These are phyloP conservation scores for Characodon lateralis DNA, from an alignment of 2,797 vertebrate genomes.

Conservation along the genomic window DNA sequence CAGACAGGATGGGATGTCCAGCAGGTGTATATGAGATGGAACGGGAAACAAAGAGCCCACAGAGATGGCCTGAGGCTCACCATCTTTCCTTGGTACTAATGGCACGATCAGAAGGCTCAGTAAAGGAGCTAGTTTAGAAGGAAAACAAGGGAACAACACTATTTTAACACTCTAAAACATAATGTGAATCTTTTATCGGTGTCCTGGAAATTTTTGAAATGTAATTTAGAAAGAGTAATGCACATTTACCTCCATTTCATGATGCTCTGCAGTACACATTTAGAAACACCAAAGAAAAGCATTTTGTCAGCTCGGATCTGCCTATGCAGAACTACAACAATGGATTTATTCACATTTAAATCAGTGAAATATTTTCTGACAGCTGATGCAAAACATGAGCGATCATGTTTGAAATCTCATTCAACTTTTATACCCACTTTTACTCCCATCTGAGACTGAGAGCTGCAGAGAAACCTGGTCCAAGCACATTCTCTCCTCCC, in stretches of 20 bases:
- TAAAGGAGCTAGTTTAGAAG: constrained; percentile 14
- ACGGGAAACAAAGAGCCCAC: constrained; percentile 41
- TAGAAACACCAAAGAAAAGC: not conserved
- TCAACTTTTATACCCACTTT: constrained; percentile 38
- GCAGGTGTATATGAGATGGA: constrained; percentile 64
- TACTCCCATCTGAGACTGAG: constrained; percentile 35
- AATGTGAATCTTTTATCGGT: constrained; percentile 22
- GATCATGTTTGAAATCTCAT: constrained; percentile 36
- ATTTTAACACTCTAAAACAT: constrained; percentile 1
- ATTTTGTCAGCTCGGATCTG: constrained; percentile 24
- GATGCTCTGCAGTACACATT: constrained; percentile 6
- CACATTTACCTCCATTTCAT: not conserved
- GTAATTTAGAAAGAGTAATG: not conserved
- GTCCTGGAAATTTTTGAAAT: constrained; percentile 16
- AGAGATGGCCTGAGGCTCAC: constrained; percentile 44
- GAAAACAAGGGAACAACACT: constrained; percentile 26
- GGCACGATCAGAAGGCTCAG: constrained; percentile 11
- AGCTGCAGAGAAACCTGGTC: constrained; percentile 25
- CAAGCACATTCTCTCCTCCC: constrained; percentile 34
- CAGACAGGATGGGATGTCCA: constrained; percentile 40
- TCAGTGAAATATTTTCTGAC: constrained; percentile 39
- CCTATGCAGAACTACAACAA: constrained; percentile 1
- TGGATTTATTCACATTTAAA: constrained; percentile 18
- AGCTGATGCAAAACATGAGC: constrained; percentile 53
- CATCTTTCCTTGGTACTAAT: constrained; percentile 47